Conservation (phyloP, 2,113 vertebrate species). For the Australoheros scitulus region DNA sequence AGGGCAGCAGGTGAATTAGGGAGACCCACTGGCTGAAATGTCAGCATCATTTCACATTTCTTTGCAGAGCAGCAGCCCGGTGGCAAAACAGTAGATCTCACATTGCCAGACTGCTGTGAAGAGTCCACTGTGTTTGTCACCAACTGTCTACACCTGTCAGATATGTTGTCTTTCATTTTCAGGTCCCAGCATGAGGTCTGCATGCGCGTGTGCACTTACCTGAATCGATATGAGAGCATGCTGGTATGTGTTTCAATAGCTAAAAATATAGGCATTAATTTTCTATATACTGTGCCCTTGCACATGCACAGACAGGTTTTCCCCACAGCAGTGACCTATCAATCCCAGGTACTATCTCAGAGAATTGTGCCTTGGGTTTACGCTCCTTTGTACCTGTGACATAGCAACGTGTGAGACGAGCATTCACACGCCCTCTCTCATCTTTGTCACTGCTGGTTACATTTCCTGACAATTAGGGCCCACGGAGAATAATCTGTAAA, state of each 20-base stretch:
- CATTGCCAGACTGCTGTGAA: slow-evolving; percentile 34
- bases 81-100: slow-evolving; percentile 42
- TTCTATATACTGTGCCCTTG: slow-evolving; percentile 1
- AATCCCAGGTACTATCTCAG: neutral
- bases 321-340: slow-evolving; percentile 36
- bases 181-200: neutral
- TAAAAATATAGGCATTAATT: slow-evolving; percentile 1
- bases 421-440: slow-evolving; percentile 22
- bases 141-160: slow-evolving; percentile 50
- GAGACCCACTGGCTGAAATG: slow-evolving; percentile 17
- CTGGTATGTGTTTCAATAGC: neutral
- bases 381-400: slow-evolving; percentile 3
- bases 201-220: neutral
- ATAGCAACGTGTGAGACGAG: neutral
- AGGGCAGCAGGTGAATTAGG: neutral
- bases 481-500: slow-evolving; percentile 22
- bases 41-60: slow-evolving; percentile 16
- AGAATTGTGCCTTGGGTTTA: slow-evolving; percentile 24
- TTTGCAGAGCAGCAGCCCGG: slow-evolving; percentile 6
- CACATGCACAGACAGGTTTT: slow-evolving; percentile 1
- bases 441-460: slow-evolving; percentile 4
- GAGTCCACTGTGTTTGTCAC: slow-evolving; percentile 63
- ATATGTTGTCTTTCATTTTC: slow-evolving; percentile 50
- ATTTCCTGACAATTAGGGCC: neutral
- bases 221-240: neutral